Percentiles rank a stretch among this genome's conserved stretches.
These are phyloP conservation scores for Xenotilapia flavipinnis DNA, from an alignment of 2,113 vertebrate species.

Conservation along the genomic window DNA sequence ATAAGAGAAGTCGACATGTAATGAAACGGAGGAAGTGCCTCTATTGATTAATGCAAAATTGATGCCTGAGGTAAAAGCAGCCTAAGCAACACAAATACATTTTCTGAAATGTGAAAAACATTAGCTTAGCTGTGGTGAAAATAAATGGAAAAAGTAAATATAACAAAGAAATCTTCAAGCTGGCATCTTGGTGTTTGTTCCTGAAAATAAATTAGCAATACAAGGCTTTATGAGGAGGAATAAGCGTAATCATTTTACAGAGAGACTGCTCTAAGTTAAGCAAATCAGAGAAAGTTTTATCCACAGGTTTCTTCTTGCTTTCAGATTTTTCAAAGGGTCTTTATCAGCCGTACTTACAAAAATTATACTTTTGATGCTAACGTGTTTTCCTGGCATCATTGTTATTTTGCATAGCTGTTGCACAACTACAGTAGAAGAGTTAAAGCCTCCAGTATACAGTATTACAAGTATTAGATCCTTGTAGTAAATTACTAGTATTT, in stretches of 20 bases:
- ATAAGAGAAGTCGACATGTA: not conserved
- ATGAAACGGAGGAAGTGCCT: not conserved
- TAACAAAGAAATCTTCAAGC: not conserved
- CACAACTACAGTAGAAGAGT: not conserved
- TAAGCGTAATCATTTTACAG: not conserved
- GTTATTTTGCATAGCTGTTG: not conserved
- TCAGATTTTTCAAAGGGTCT: not conserved
- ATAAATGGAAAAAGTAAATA: not conserved
- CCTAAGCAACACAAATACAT: not conserved
- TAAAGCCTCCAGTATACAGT: not conserved
- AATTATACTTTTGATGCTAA: not conserved
- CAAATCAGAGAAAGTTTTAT: not conserved
- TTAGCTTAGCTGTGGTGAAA: not conserved
- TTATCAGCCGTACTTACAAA: not conserved
- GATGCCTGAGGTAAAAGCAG: not conserved
- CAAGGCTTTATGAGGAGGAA: not conserved
- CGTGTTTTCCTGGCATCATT: not conserved
- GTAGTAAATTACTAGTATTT: not conserved
- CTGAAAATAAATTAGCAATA: not conserved
- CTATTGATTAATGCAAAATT: not conserved
- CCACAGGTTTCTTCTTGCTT: not conserved
- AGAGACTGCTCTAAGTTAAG: not conserved
- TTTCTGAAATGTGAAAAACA: not conserved
- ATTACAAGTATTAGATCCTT: not conserved
- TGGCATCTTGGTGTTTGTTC: not conserved